Conservation (phyloP, 2,797 vertebrate genomes). For the Arremon aurantiirostris region DNA sequence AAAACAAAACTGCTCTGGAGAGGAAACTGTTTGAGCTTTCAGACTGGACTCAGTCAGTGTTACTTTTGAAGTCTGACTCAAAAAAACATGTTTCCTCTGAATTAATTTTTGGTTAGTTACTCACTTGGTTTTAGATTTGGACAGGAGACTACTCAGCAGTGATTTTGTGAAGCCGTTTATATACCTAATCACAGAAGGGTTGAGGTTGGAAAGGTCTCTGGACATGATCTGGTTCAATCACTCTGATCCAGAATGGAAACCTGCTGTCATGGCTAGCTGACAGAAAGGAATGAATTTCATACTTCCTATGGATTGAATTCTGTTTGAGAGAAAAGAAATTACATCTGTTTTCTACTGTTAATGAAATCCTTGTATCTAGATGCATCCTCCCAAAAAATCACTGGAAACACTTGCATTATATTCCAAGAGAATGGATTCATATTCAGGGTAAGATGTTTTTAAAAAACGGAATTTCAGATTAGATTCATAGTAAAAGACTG, state of each 20-base stretch:
- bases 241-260: not conserved
- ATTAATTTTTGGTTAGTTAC: not conserved
- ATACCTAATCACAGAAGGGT: not conserved
- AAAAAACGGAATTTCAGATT: not conserved
- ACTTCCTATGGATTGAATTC: not conserved
- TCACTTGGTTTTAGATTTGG: not conserved
- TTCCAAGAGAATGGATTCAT: not conserved
- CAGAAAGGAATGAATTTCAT: not conserved
- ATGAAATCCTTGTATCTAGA: not conserved
- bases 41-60: accelerated
- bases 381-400: not conserved
- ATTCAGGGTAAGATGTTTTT: not conserved
- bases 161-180: not conserved
- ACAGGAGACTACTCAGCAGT: not conserved
- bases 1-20: not conserved
- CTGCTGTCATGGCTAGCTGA: not conserved
- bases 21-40: not conserved
- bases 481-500: not conserved
- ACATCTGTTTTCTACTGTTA: not conserved
- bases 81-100: not conserved
- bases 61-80: not conserved
- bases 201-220: not conserved
- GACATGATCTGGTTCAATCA: not conserved
- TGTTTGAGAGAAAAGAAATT: not conserved
- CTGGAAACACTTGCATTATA: not conserved